Evolutionary conservation across 2,888 invertebrate genomes (phyloP).

Genomic region (Gryllus longicercus): DNA sequence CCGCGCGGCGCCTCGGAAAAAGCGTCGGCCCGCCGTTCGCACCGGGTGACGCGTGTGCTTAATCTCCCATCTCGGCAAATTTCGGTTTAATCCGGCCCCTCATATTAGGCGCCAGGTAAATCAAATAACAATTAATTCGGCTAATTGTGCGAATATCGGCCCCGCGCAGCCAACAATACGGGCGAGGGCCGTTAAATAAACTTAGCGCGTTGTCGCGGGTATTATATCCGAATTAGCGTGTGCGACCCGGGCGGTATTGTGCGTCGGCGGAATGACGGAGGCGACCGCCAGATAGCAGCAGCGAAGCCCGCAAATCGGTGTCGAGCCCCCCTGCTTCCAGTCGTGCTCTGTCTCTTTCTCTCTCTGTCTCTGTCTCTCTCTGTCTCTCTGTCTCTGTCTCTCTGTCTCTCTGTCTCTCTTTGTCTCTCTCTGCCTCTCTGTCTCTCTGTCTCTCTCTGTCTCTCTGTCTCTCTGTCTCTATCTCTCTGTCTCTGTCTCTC

Average conservation of each 20-base stretch:
- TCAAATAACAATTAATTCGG: slow-evolving; percentile 9
- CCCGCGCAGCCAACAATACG: neutral
- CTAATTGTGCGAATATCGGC: neutral
- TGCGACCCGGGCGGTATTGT: neutral
- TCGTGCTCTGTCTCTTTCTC: slow-evolving; percentile 51
- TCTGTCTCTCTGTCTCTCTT: no score
- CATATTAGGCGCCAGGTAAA: slow-evolving; percentile 1
- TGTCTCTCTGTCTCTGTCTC: no score
- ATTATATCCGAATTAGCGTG: neutral
- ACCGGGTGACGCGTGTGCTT: neutral
- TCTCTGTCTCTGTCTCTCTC: no score
- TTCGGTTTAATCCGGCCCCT: neutral
- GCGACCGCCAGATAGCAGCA: no score
- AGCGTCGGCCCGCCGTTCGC: no score
- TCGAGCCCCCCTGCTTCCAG: slow-evolving; percentile 70
- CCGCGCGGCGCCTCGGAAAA: no score
- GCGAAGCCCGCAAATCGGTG: no score
- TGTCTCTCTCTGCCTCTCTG: no score
- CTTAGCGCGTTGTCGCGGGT: neutral
- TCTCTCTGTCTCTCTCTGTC: no score
- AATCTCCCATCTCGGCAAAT: neutral
- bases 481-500: no score
- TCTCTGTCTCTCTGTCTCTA: no score
- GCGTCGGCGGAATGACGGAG: neutral
- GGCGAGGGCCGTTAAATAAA: neutral